Evolutionary conservation across 2,797 vertebrate genomes (phyloP).

Genomic region (Dendrocincla fuliginosa): DNA sequence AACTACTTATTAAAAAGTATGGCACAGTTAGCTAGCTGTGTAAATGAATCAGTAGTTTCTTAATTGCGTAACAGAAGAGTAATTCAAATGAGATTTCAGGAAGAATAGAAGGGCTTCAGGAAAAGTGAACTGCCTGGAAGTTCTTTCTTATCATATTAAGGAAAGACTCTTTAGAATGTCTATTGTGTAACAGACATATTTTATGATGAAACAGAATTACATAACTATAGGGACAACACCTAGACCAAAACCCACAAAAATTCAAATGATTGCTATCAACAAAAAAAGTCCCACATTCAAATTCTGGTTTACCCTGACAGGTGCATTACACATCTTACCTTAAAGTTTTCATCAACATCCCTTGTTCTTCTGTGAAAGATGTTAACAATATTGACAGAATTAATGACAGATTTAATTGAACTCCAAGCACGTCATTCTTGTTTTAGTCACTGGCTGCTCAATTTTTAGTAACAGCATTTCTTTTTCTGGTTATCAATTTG

Average conservation of each 20-base stretch:
- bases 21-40: neutral
- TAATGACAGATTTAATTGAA: neutral
- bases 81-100: neutral
- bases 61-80: neutral
- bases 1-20: neutral
- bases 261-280: neutral
- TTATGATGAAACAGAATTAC: neutral
- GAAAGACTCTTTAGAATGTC: neutral
- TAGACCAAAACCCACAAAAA: neutral
- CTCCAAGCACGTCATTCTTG: neutral
- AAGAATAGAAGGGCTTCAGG: neutral
- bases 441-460: neutral
- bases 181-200: neutral
- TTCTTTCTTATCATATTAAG: neutral
- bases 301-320: conserved; percentile 13
- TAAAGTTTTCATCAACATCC: conserved; percentile 23
- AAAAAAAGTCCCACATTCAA: neutral
- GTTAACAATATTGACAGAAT: conserved; percentile 13
- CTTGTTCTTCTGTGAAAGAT: conserved; percentile 15
- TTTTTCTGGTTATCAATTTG: neutral
- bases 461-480: neutral
- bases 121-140: neutral
- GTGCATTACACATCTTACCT: conserved; percentile 44
- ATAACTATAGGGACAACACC: neutral
- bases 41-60: neutral